Evolutionary conservation across 2,113 vertebrate genomes (phyloP).

Genomic region (Petromus typicus): DNA sequence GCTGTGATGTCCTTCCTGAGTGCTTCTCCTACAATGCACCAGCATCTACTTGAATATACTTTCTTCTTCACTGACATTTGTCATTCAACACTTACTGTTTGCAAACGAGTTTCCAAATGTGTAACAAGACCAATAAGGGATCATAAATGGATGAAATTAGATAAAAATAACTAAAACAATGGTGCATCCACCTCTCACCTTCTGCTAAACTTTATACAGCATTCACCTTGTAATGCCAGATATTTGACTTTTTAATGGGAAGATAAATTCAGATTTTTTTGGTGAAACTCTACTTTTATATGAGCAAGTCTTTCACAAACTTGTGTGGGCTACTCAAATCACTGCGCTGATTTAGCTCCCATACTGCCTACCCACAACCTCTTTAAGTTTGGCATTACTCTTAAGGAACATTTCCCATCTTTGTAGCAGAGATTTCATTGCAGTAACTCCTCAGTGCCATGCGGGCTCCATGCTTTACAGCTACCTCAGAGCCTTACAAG

Average conservation of each 20-base stretch:
- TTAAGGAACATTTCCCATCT: neutral
- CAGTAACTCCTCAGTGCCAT: neutral
- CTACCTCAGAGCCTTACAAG: neutral
- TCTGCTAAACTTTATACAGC: too few species aligned
- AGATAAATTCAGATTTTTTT: neutral
- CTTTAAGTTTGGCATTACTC: neutral
- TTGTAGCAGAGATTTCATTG: neutral
- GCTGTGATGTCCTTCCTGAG: neutral
- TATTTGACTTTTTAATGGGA: neutral
- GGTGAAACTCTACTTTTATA: neutral
- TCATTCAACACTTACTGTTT: neutral
- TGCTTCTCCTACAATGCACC: neutral
- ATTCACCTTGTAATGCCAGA: neutral
- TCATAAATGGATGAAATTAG: neutral
- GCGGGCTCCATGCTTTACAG: neutral
- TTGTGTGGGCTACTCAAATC: neutral
- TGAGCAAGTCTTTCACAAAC: neutral
- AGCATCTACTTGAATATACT: neutral
- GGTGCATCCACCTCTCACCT: rapidly evolving
- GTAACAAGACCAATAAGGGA: neutral
- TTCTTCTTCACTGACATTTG: neutral
- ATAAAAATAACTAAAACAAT: neutral
- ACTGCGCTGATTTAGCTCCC: neutral
- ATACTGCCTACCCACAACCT: neutral
- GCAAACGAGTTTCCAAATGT: neutral